Conservation (phyloP, 2,113 vertebrate genomes). For the Axis porcinus region DNA sequence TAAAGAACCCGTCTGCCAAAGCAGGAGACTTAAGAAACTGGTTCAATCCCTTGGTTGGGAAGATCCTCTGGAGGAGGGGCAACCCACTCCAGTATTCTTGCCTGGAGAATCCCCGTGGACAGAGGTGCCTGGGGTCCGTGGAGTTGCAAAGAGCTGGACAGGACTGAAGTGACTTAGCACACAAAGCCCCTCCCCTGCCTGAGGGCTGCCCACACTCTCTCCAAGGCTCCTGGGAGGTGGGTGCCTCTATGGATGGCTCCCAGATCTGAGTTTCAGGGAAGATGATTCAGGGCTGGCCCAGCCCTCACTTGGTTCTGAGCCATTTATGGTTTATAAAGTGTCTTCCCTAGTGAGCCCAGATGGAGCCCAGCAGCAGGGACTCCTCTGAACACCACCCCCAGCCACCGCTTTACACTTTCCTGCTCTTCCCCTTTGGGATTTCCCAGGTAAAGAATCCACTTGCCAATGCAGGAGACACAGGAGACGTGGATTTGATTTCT, state of each 20-base stretch:
- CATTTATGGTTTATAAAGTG: fast-evolving
- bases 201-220: neutral
- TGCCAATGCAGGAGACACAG: neutral
- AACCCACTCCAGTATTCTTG: neutral
- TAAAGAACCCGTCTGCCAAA: neutral
- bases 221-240: neutral
- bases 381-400: neutral
- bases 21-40: neutral
- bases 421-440: neutral
- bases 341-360: neutral
- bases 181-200: neutral
- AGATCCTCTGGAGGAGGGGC: neutral
- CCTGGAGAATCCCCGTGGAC: neutral
- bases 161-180: neutral
- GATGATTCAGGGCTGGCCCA: neutral
- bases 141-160: neutral
- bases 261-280: neutral
- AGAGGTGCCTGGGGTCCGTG: neutral
- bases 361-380: neutral
- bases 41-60: neutral
- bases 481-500: neutral
- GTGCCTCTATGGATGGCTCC: fast-evolving
- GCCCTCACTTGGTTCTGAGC: neutral
- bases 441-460: neutral
- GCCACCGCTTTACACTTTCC: neutral